phyloP scores from a whole-genome alignment of 1,140 invertebrate genomes.

The Magallana ariakensis region DNA sequence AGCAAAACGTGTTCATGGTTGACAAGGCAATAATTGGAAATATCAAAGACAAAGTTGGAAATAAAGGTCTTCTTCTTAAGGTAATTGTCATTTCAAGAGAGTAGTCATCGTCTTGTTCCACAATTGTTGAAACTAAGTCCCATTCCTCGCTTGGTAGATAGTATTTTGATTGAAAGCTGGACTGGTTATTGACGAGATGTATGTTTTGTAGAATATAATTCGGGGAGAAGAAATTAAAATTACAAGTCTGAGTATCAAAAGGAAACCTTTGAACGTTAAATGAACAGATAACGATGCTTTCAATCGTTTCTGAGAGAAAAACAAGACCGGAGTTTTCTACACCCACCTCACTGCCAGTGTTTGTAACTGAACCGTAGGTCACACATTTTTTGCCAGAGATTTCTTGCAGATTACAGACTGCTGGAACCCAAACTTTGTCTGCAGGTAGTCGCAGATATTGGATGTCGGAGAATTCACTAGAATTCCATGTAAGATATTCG shows the following conservation, averaged over 20 bases:
- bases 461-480: background rate
- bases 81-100: no score
- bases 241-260: conserved; percentile 45
- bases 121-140: no score
- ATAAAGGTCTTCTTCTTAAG: conserved; percentile 40
- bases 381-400: conserved; percentile 8
- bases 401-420: conserved; percentile 6
- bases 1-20: conserved; percentile 43
- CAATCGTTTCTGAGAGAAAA: background rate
- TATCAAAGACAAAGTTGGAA: conserved; percentile 47
- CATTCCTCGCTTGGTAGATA: no score
- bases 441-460: background rate
- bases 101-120: no score
- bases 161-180: no score
- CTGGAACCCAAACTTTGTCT: conserved; percentile 9
- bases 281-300: background rate
- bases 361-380: no score
- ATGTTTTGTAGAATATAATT: conserved; percentile 20
- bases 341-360: background rate
- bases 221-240: background rate
- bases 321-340: background rate
- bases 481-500: background rate
- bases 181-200: background rate
- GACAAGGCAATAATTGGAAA: conserved; percentile 50
- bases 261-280: conserved; percentile 14